These are phyloP conservation scores for Terrapene triunguis DNA, from an alignment of 2,113 vertebrate species.

Conservation along the genomic window DNA sequence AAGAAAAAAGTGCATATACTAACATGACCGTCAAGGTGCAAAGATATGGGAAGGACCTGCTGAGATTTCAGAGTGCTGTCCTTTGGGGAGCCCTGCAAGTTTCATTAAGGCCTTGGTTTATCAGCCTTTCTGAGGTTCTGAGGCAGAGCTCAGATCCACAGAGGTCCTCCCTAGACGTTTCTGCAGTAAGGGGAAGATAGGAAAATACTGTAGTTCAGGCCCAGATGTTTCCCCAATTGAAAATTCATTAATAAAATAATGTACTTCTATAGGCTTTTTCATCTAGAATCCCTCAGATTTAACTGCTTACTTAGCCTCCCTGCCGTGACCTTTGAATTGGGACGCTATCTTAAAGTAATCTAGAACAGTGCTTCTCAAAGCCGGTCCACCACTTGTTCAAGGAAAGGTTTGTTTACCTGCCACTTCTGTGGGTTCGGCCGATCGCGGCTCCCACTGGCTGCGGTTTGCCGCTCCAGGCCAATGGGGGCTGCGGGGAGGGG, in stretches of 20 bases:
- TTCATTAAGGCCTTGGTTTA: slow-evolving; percentile 27
- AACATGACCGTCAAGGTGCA: slow-evolving; percentile 39
- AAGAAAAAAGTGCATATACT: slow-evolving; percentile 10
- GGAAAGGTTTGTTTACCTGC: no score
- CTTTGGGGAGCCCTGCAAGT: slow-evolving; percentile 12
- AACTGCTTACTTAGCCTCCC: background rate
- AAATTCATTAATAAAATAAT: background rate
- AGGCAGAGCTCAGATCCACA: background rate
- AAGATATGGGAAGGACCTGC: slow-evolving; percentile 32
- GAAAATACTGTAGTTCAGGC: background rate
- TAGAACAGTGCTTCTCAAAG: background rate
- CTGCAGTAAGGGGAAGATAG: background rate
- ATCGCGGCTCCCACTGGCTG: no score
- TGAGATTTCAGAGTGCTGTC: slow-evolving; percentile 57
- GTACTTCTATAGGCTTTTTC: background rate
- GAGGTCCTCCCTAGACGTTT: background rate
- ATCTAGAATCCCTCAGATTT: background rate
- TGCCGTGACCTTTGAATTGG: background rate
- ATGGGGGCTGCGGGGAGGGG: no score
- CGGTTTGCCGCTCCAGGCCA: no score
- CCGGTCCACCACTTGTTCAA: no score
- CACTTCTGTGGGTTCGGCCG: no score
- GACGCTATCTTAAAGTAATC: background rate
- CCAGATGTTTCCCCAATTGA: background rate
- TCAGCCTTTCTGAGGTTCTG: background rate